These are phyloP conservation scores for Chrysopilus asiliformis DNA, from an alignment of 2,888 invertebrate genomes.

Conservation along the genomic window DNA sequence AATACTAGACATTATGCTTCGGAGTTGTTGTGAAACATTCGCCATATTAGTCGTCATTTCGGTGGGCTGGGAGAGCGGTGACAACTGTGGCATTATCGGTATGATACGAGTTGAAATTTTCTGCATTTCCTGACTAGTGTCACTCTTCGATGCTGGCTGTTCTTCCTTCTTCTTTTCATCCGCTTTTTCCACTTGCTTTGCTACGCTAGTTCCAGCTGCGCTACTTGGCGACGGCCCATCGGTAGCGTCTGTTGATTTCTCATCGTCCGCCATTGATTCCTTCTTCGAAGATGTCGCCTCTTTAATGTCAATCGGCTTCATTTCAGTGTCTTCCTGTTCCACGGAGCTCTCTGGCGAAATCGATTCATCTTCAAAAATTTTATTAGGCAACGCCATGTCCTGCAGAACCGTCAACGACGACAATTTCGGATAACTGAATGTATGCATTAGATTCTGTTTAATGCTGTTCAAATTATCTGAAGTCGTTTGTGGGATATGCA, in stretches of 20 bases:
- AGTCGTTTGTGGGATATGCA: conserved; percentile 25
- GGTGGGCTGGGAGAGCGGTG: conserved; percentile 56
- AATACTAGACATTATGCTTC: conserved; percentile 49
- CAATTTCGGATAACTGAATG: conserved; percentile 34
- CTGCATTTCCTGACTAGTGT: neutral
- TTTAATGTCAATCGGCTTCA: neutral
- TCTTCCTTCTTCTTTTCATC: neutral
- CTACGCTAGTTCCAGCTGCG: conserved; percentile 2
- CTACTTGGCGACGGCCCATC: conserved; percentile 3
- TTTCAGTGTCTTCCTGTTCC: conserved; percentile 29
- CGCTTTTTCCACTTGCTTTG: neutral
- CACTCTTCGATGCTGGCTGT: neutral
- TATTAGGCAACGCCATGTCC: conserved; percentile 47
- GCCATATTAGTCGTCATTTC: conserved; percentile 59
- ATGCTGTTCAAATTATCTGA: conserved; percentile 38
- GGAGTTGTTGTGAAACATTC: conserved; percentile 53
- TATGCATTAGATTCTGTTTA: conserved; percentile 19
- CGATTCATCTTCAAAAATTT: conserved; percentile 53
- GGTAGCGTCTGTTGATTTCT: neutral
- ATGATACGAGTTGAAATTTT: conserved; percentile 29
- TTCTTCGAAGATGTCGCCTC: neutral
- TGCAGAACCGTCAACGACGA: conserved; percentile 44
- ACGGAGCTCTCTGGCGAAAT: conserved; percentile 44
- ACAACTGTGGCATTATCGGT: conserved; percentile 50
- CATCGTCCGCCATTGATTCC: neutral